Evolutionary conservation across 2,888 invertebrate species (phyloP).

Genomic region (Pristionchus japonicus): DNA sequence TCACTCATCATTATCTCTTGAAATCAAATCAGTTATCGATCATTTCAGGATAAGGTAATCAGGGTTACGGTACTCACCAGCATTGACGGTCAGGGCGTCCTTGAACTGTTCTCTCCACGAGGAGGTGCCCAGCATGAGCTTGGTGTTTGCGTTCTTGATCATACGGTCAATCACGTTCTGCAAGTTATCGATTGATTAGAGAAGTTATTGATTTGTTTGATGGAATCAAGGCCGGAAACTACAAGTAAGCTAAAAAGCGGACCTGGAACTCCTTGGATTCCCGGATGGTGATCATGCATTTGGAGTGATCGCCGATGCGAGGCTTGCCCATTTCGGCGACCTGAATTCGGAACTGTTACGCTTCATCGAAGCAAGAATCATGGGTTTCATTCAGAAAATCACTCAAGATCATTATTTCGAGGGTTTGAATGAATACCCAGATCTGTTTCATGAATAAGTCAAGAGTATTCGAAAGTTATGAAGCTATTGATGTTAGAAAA

Average conservation of each 20-base stretch:
- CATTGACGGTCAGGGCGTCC: constrained; percentile 93
- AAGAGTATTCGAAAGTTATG: too few relatives aligned
- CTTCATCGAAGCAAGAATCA: too few relatives aligned
- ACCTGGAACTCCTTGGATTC: constrained; percentile 99
- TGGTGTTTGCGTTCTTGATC: constrained; percentile 95
- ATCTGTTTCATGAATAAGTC: too few relatives aligned
- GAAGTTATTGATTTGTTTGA: neutral
- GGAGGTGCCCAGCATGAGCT: constrained; percentile 90
- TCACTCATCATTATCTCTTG: too few relatives aligned
- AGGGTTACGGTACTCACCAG: constrained; percentile 80
- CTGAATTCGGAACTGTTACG: too few relatives aligned
- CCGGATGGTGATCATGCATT: constrained; percentile 90
- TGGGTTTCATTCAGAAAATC: too few relatives aligned
- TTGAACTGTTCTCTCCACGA: constrained; percentile 99
- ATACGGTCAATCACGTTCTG: constrained; percentile 89
- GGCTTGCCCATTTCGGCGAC: constrained; percentile 86
- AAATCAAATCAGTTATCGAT: too few relatives aligned
- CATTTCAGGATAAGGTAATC: constrained; percentile 48
- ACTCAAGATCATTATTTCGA: too few relatives aligned
- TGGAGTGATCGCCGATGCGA: constrained; percentile 88
- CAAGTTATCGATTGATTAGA: neutral
- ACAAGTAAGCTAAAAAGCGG: constrained; percentile 51
- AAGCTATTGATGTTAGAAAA: too few relatives aligned
- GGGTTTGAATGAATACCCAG: too few relatives aligned
- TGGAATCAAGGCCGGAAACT: neutral